Evolutionary conservation across 2,797 vertebrate genomes (phyloP), one percentile per base, ranked within the genome.

Genomic region (Tauraco hartlaubi): DNA sequence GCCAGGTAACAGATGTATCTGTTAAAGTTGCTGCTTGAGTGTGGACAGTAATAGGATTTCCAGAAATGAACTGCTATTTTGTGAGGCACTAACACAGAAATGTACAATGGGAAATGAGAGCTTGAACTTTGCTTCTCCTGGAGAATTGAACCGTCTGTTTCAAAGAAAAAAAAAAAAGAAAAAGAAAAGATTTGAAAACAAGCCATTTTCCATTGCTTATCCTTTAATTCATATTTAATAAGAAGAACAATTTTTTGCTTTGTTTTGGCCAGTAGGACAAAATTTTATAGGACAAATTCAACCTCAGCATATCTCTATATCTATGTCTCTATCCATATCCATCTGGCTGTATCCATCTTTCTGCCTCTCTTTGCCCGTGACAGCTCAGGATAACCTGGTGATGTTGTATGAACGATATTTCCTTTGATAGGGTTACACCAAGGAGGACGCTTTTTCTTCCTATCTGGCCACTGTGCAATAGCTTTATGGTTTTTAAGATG

Each of bases 1-100:
- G 84, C 93, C 96, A 89, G 95, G 82, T 94, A 95, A 95, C 94
- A 93, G 91, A 87, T 91, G 82, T 91, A 88, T 90, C 78, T 94
- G 92, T 92, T 96, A 96, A 95, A 96, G 96, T 96, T 94, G 92
- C 85, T 97, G 91, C 92, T 94, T 96, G 95, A 93, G 93, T 97
- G 92, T 95, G 95, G 96, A 96, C 94, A 96, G 93, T 97, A 97
- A 97, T 96, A 96, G 94, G 89, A 95, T 97, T 97, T 96, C 95
- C 96, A 97, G 96, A 97, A 97, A 97, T 95, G 92, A 97, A 97
- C 80, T 94, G 93, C 90, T 97, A 94, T 97, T 97, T 97, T 74
- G 96, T 94, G 88, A 97, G 95, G 82, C 90, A 95, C 94, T 95
- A 96, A 93, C 94, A 93, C 88, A 95, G 92, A 95, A 93, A 97